Evolutionary conservation across 2,113 vertebrate genomes (phyloP).

Genomic region (Pollimyrus isidori): DNA sequence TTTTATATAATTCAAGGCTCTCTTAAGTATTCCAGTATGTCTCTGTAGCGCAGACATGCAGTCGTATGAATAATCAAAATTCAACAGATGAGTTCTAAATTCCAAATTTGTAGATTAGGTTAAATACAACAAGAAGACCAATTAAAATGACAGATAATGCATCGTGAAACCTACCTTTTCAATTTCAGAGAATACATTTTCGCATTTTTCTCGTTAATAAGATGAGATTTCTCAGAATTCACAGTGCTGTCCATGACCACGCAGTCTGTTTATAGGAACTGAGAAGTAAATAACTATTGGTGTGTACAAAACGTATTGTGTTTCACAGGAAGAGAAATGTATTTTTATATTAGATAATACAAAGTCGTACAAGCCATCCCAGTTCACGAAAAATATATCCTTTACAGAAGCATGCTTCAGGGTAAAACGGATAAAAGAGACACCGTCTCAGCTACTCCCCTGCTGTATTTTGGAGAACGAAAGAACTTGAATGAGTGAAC

Average conservation of each 20-base stretch:
- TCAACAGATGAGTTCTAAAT: slow-evolving; percentile 5
- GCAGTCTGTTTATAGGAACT: slow-evolving; percentile 1
- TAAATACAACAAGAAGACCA: not conserved
- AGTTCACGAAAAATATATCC: slow-evolving; percentile 21
- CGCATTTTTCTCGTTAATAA: slow-evolving; percentile 58
- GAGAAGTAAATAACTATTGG: not conserved
- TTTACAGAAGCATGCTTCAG: slow-evolving; percentile 34
- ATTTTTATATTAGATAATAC: slow-evolving; percentile 26
- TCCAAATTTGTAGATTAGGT: not conserved
- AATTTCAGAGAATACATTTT: slow-evolving; percentile 62
- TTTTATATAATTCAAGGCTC: not conserved
- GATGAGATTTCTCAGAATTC: slow-evolving; percentile 66
- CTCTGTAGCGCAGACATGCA: not conserved
- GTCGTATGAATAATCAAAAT: not conserved
- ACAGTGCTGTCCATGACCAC: slow-evolving; percentile 38
- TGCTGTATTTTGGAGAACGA: slow-evolving; percentile 13
- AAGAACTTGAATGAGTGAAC: slow-evolving; percentile 21
- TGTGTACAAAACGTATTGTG: not conserved
- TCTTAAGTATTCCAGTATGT: not conserved
- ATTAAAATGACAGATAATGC: not conserved
- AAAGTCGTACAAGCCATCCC: slow-evolving; percentile 28
- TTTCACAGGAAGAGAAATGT: not conserved
- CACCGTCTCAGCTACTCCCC: slow-evolving; percentile 7
- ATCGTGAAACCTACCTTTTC: slow-evolving; percentile 50
- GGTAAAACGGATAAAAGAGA: not conserved